Percentiles rank a stretch among this genome's conserved stretches.
These are phyloP conservation scores for Drosophila kepulauana DNA, from an alignment of 1,140 invertebrate species.

Conservation along the genomic window DNA sequence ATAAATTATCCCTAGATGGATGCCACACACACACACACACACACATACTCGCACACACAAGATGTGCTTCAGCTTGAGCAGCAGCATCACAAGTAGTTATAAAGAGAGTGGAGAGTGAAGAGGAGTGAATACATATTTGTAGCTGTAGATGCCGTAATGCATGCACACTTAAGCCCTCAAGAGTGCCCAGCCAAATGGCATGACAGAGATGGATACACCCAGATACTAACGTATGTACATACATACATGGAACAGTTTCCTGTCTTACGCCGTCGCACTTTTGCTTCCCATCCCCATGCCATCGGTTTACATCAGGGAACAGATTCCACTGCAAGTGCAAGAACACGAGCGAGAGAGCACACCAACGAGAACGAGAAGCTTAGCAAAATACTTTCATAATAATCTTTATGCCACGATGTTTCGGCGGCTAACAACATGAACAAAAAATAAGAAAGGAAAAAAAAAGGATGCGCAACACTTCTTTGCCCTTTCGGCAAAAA, in stretches of 20 bases:
- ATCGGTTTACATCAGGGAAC: not conserved
- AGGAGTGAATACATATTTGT: not conserved
- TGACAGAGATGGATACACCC: constrained; percentile 64
- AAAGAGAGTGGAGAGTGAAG: not conserved
- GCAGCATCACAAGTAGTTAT: constrained; percentile 9
- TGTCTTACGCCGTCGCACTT: not conserved
- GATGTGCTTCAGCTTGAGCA: no score
- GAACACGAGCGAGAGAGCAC: not conserved
- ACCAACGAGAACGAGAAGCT: constrained; percentile 52
- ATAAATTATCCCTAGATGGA: constrained; percentile 64
- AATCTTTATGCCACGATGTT: constrained; percentile 76
- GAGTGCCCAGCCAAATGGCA: constrained; percentile 73
- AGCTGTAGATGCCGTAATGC: constrained; percentile 49
- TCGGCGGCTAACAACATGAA: constrained; percentile 42
- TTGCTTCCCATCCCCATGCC: not conserved
- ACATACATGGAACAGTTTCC: constrained; percentile 1
- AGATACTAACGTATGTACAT: constrained; percentile 40
- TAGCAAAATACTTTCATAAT: constrained; percentile 81
- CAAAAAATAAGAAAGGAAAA: constrained; percentile 37
- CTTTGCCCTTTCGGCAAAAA: not conserved
- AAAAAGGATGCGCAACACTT: constrained; percentile 7
- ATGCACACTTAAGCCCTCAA: constrained; percentile 74
- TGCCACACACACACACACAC: not conserved
- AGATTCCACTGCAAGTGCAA: constrained; percentile 15
- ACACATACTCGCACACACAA: no score